phyloP scores from a whole-genome alignment of 2,797 vertebrate species.

The Helarctos malayanus region DNA sequence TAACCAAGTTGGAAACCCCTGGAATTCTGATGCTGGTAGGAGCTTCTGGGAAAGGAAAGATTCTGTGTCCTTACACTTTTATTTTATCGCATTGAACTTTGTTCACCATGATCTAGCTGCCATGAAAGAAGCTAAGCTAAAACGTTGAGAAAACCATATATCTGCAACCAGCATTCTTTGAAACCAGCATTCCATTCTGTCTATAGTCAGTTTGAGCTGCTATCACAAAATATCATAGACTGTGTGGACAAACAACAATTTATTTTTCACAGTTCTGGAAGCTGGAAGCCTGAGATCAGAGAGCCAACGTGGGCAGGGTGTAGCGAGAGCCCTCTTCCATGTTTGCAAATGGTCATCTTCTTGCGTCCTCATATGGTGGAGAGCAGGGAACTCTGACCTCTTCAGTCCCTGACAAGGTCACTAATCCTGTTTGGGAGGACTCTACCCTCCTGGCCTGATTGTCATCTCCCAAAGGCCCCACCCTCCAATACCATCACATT shows the following conservation, averaged over 20 bases:
- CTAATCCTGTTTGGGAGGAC: neutral
- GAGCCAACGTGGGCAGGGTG: neutral
- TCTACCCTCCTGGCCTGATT: neutral
- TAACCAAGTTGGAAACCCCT: neutral
- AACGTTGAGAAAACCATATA: neutral
- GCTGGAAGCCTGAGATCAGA: neutral
- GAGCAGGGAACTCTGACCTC: neutral
- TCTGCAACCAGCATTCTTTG: neutral
- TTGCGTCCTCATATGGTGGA: neutral
- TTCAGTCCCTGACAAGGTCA: neutral
- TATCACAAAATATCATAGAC: neutral
- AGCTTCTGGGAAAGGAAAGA: slow-evolving; percentile 24
- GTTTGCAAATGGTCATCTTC: neutral
- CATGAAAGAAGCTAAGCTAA: neutral
- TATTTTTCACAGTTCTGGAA: neutral
- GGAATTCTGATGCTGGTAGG: neutral
- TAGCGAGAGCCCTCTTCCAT: neutral
- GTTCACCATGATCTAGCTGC: neutral
- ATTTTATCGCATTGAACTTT: slow-evolving; percentile 47
- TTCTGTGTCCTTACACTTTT: neutral
- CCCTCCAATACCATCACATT: neutral
- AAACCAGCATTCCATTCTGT: neutral
- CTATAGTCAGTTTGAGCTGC: neutral
- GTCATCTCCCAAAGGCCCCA: neutral
- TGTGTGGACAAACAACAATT: neutral